Base-by-base conservation (phyloP, 2,797 vertebrate genomes). In the Cossypha caffra region DNA sequence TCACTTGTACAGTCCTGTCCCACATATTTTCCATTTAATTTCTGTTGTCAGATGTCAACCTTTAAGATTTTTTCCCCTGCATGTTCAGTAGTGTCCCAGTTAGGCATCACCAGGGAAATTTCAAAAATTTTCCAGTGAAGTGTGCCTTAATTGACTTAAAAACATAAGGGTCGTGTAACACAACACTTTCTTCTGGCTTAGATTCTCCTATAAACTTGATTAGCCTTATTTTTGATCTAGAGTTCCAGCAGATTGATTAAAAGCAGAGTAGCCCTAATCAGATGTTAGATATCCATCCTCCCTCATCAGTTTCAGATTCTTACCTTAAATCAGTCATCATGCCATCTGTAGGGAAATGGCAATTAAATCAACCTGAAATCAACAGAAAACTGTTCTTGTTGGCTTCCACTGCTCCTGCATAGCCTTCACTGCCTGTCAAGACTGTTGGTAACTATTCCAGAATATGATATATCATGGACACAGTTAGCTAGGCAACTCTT, bases 21-120 rank as follows among this genome's bases (percentile, higher is more conserved):
- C 58, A 96, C 21, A 84, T 95, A 95, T 78, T 78, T 94, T 87
- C 48, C 51, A 86, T 87, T 94, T 94, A 87, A 64, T 43, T 92
- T 93, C 69, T 87, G 52, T 16, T 85, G 72, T 78, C 26, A 92
- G 55, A 90, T 62, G 28, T 79, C 90, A 95, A 82, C 81, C 80
- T 81, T 59, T 50, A 67, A 71, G 67, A 29, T 66, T 73, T 67
- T 81, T 75, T 52, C 14, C 5, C 58, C 25, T 64, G 38, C 43
- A 81, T 5, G 3, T 90, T 93, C 45, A 82, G 26, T 26, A 58
- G 16, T 87, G 77, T 68, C 69, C 92, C 71, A 94, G 55, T 94
- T 96, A 91, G 0, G 1, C 35, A 68, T 64, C 63, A 83, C 75
- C 42, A 62, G 76, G 85, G 93, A 95, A 93, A 95, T 90, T 45